A percentile compares a stretch with the other conserved stretches of the same genome.
Conservation (phyloP, 1,140 invertebrate genomes). For the Bombyx mori region ASM3026992v2 NC_085128.1:12007001-12007500, state of each 20-base stretch:
- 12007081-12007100: slow-evolving; percentile 59
- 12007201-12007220: slow-evolving; percentile 69
- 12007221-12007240: slow-evolving; percentile 68
- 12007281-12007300: slow-evolving; percentile 69
- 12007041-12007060: slow-evolving; percentile 14
- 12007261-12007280: slow-evolving; percentile 70
- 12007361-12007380: slow-evolving; percentile 54
- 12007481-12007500: too few species aligned
- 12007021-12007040: too few species aligned
- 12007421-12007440: not conserved
- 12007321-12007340: slow-evolving; percentile 69
- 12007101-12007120: slow-evolving; percentile 64
- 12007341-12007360: slow-evolving; percentile 70
- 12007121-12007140: slow-evolving; percentile 69
- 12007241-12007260: slow-evolving; percentile 71
- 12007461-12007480: too few species aligned
- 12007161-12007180: slow-evolving; percentile 63
- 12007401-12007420: slow-evolving; percentile 35
- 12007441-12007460: too few species aligned
- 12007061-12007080: slow-evolving; percentile 46
- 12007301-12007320: slow-evolving; percentile 69
- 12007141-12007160: slow-evolving; percentile 70
- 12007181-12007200: slow-evolving; percentile 66
- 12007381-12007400: slow-evolving; percentile 51
- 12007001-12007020: too few species aligned